phyloP scores from a whole-genome alignment of 2,797 vertebrate species.

The Nyctibius grandis region DNA sequence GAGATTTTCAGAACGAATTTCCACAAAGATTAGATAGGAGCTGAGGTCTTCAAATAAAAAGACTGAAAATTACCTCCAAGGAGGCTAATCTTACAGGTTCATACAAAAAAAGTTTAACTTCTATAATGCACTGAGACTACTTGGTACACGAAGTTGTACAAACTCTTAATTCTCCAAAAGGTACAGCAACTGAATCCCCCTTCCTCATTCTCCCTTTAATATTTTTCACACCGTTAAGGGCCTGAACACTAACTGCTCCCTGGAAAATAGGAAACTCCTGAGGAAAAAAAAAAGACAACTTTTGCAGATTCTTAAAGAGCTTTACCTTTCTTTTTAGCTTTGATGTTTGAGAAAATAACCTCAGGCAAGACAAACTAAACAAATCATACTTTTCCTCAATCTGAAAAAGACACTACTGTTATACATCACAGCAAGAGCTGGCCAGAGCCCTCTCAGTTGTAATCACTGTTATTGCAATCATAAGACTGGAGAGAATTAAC shows the following conservation, averaged over 20 bases:
- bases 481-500: slow-evolving; percentile 18
- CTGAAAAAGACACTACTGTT: not conserved
- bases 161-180: not conserved
- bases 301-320: not conserved
- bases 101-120: not conserved
- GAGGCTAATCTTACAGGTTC: not conserved
- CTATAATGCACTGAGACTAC: not conserved
- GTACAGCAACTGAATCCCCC: not conserved
- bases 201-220: not conserved
- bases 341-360: slow-evolving; percentile 4
- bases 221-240: not conserved
- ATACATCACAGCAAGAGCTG: not conserved
- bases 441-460: not conserved
- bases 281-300: not conserved
- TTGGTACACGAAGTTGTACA: not conserved
- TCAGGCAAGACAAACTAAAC: not conserved
- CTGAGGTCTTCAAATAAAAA: not conserved
- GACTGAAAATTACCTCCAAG: not conserved
- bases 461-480: not conserved
- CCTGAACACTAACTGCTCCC: not conserved
- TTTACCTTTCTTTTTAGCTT: not conserved
- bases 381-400: not conserved
- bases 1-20: not conserved
- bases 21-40: not conserved
- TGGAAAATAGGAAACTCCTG: not conserved